A percentile compares a stretch with the other conserved stretches of the same genome.
phyloP scores from a whole-genome alignment of 2,888 invertebrate species.

The Eurytoma californica region DNA sequence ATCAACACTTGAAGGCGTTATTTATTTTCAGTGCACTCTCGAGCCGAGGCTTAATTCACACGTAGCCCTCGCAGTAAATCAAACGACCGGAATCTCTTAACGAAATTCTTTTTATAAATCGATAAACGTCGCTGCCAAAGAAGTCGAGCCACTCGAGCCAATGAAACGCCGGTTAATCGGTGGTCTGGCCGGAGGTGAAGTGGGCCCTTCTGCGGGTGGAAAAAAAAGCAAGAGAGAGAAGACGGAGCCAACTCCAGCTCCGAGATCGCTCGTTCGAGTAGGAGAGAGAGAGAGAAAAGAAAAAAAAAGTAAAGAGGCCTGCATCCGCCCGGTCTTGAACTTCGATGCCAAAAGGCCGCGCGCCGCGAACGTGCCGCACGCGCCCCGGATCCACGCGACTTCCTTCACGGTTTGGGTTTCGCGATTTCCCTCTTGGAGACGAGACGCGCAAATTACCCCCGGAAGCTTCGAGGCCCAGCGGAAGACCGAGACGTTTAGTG shows the following conservation, averaged over 20 bases:
- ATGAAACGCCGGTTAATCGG: conserved; percentile 27
- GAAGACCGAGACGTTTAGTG: too few relatives aligned
- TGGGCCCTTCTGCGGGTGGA: conserved; percentile 1
- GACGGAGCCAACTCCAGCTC: not conserved
- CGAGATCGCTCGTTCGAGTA: not conserved
- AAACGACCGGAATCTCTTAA: too few relatives aligned
- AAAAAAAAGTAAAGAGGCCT: not conserved
- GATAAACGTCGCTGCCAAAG: not conserved
- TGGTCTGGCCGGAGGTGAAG: conserved; percentile 23
- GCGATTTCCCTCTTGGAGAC: not conserved
- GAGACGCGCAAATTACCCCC: not conserved
- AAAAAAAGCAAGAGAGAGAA: not conserved
- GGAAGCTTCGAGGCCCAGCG: too few relatives aligned
- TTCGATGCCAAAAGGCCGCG: not conserved
- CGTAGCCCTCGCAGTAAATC: too few relatives aligned
- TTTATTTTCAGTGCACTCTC: not conserved
- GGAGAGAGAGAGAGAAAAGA: too few relatives aligned
- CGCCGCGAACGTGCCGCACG: conserved; percentile 2
- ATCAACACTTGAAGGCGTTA: not conserved
- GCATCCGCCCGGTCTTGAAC: conserved; percentile 41
- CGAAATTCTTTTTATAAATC: not conserved
- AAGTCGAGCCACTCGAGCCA: conserved; percentile 5
- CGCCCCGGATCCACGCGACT: conserved; percentile 1
- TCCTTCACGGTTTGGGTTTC: conserved; percentile 1
- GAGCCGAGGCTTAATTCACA: too few relatives aligned